Evolutionary conservation across 2,797 vertebrate species (phyloP).

Genomic region (Rhynchonycteris naso): DNA sequence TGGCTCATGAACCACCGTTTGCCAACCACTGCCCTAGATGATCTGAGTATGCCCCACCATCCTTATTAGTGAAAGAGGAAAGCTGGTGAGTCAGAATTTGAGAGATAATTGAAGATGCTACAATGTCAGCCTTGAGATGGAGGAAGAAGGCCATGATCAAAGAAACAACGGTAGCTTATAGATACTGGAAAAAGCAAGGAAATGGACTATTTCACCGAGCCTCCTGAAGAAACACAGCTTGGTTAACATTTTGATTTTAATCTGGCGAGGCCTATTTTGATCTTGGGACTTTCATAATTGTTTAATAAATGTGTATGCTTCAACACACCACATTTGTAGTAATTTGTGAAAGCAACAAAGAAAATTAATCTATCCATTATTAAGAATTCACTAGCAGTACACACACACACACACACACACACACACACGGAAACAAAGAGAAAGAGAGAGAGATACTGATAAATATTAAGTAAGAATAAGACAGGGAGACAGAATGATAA

Average conservation of each 20-base stretch:
- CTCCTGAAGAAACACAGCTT: background rate
- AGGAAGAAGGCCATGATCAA: background rate
- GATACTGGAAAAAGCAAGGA: background rate
- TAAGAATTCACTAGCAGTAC: background rate
- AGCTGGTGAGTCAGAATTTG: background rate
- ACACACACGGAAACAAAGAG: background rate
- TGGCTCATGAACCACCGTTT: too few species aligned
- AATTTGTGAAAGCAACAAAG: background rate
- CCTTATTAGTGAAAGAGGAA: background rate
- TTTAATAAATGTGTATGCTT: background rate
- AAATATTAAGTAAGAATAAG: background rate
- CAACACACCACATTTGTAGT: background rate
- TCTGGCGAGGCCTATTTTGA: background rate
- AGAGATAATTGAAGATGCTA: background rate
- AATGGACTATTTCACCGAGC: background rate
- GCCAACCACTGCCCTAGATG: too few species aligned
- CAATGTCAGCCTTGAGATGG: background rate
- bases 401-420: too few species aligned
- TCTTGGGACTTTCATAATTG: background rate
- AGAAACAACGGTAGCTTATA: background rate
- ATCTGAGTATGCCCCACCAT: too few species aligned
- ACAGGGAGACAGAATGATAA: background rate
- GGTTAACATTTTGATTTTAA: background rate
- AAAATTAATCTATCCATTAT: background rate
- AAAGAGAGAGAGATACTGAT: background rate